Base-by-base conservation (phyloP, 1,140 invertebrate genomes). In the Leptopilina clavipes region DNA sequence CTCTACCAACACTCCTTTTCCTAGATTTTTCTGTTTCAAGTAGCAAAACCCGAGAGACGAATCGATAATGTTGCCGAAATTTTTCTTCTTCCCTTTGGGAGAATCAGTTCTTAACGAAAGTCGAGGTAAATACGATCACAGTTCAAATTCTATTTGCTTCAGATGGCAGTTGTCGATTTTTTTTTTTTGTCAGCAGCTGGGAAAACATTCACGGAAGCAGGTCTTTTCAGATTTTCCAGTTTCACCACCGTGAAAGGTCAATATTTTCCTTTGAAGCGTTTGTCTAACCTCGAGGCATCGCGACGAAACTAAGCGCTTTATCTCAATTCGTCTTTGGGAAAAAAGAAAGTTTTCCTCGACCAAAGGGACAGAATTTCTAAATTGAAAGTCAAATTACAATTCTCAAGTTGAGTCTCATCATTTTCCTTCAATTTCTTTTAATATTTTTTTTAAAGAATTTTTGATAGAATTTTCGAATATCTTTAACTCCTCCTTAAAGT, bases 181-280 rank as follows among this genome's bases (percentile, higher is more conserved):
- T 65, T 22, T 31, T 65, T 11, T 65, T 65, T 65, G 56, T 65
- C 19, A 59, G 37, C 71, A 65, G 48, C 75, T 76, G 71, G 17
- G 52, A 65, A 76, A 72, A 56, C 54, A 72, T 17, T 12, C 11
- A 37, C n/a, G 14, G 22, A 37, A 8, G n/a, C n/a, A n/a, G n/a
- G 71, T 25, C 22, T 22, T 31, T 31, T 76, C 56, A 44, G 71
- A 73, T 73, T 72, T 70, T 71, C 37, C 6, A 22, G 71, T 45
- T 9, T 76, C 43, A 19, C 0, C 9, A 8, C 37, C 2, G 54
- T 9, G 10, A 73, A 77, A 74, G 48, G 76, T 77, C 76, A 77
- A 77, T 77, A 74, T 77, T 77, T 77, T 22, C 65, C 65, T 77
- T 77, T 54, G 76, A 65, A 71, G 43, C 71, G 19, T 19, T n/a